Conservation (phyloP, 2,113 vertebrate species). For the Crotalus tigris region DNA sequence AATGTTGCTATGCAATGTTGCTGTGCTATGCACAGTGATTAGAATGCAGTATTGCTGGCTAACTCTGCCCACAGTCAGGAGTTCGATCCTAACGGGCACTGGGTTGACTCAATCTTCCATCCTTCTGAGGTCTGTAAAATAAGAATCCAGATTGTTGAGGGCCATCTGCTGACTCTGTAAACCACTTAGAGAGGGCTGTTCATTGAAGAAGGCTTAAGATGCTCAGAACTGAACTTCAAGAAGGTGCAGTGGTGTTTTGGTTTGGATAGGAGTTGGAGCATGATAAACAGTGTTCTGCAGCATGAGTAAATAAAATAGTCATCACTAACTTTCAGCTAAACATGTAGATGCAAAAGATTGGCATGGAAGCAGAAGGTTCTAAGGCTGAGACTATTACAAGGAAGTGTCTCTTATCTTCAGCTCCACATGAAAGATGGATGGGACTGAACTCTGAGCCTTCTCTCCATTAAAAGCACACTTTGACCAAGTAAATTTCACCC, state of each 20-base stretch:
- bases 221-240: neutral
- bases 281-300: neutral
- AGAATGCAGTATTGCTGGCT: neutral
- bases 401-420: neutral
- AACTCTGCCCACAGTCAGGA: neutral
- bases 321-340: neutral
- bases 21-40: neutral
- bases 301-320: neutral
- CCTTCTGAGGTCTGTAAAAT: neutral
- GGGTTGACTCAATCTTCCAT: neutral
- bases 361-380: neutral
- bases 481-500: neutral
- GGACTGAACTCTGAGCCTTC: neutral
- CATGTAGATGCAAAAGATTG: neutral
- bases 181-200: neutral
- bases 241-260: neutral
- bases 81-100: neutral
- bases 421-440: neutral
- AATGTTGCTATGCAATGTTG: neutral
- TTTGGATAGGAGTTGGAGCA: neutral
- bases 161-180: neutral
- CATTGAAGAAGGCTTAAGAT: neutral
- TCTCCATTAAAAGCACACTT: neutral
- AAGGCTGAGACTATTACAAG: neutral
- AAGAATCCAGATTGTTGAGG: neutral